Base-by-base conservation (phyloP, 2,113 vertebrate species). In the Dicentrarchus labrax region DNA sequence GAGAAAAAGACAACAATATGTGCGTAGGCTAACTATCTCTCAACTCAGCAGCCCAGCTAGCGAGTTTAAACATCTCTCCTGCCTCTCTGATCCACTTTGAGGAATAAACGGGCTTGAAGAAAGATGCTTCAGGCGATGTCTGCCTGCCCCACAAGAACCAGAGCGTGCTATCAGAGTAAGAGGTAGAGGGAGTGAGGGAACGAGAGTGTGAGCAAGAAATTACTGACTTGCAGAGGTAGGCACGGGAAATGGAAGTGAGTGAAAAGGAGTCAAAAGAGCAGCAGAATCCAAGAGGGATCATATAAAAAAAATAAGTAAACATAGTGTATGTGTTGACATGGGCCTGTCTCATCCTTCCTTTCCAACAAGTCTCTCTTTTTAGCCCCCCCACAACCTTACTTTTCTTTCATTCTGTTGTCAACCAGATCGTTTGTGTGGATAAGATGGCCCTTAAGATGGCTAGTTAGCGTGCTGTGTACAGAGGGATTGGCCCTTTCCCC, bases 401-500 rank as follows among this genome's bases (percentile, higher is more conserved):
- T 87, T 75, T 86, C 82, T 90, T 85, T 91, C 79, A 89, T 85
- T 87, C 91, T 83, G 86, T 90, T 92, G 90, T 93, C 6, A 51
- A 86, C 89, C 83, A 91, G 84, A 90, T 91, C 72, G 88, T 94
- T 93, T 92, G 91, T 92, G 89, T 89, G 92, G 87, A 92, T 92
- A 92, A 92, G 88, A 86, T 86, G 91, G 89, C 86, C 89, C 90
- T 92, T 93, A 89, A 93, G 91, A 90, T 88, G 90, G 71, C 86
- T 83, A 91, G 90, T 91, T 93, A 91, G 89, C 83, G 62, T 84
- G 91, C 90, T 90, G 93, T 93, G 92, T 93, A 90, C 91, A 88
- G 91, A 92, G 86, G 94, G 94, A 93, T 93, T 94, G 94, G 90
- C 89, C 93, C 91, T 94, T 93, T 93, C 84, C 89, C 89, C 86